Conservation (phyloP, 2,113 vertebrate species). For the Grus americana region DNA sequence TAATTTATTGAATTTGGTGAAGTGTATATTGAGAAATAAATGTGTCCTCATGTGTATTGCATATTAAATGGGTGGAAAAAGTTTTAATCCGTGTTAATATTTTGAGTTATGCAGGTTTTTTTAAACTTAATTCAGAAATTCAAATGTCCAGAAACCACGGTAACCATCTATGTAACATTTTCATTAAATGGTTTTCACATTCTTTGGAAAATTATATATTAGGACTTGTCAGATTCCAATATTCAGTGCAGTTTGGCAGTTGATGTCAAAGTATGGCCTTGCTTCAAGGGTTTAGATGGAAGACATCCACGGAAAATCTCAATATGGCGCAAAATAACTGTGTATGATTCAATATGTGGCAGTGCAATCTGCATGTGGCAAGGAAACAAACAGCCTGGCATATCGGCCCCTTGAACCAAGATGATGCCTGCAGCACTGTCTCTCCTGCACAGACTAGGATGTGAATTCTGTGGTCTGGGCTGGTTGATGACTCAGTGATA, state of each 20-base stretch:
- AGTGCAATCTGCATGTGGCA: not conserved
- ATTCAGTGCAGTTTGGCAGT: not conserved
- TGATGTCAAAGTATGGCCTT: not conserved
- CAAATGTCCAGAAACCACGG: not conserved
- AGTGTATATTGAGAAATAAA: not conserved
- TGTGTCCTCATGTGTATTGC: not conserved
- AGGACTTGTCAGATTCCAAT: not conserved
- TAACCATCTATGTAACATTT: not conserved
- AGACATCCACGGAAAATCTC: not conserved
- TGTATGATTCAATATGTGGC: not conserved
- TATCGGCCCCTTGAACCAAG: not conserved
- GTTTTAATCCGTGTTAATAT: not conserved
- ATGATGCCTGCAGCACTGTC: not conserved
- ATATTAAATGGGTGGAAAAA: not conserved
- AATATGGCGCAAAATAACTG: not conserved
- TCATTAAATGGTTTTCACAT: not conserved
- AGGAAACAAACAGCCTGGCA: not conserved
- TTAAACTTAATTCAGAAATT: not conserved
- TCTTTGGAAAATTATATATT: not conserved
- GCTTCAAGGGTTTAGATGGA: not conserved
- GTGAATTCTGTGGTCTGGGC: not conserved
- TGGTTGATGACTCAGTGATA: not conserved
- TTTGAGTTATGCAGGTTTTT: not conserved
- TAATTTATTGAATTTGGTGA: not conserved
- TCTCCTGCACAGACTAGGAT: not conserved